These are phyloP conservation scores for Trichomalopsis sarcophagae DNA, from an alignment of 1,140 invertebrate genomes.

Conservation along the genomic window DNA sequence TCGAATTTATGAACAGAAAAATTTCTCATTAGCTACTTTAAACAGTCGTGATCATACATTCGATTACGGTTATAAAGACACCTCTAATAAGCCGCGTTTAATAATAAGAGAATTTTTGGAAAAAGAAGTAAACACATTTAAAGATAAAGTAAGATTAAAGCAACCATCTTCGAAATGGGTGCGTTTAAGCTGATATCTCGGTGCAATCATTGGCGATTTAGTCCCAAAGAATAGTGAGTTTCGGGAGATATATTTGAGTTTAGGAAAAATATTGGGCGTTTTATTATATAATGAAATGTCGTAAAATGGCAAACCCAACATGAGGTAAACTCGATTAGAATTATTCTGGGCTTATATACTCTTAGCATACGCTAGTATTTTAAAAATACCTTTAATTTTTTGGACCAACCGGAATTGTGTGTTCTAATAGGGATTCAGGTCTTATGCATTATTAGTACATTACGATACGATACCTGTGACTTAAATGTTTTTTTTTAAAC, in stretches of 20 bases:
- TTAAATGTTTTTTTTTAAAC: too few relatives aligned
- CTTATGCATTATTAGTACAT: too few relatives aligned
- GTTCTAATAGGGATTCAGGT: too few relatives aligned
- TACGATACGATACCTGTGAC: too few relatives aligned
- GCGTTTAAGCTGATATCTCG: constrained; percentile 47
- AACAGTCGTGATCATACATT: constrained; percentile 29
- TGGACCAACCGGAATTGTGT: too few relatives aligned
- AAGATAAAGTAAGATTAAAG: constrained; percentile 16
- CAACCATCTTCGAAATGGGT: constrained; percentile 49
- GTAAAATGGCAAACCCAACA: too few relatives aligned
- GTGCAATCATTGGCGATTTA: constrained; percentile 44
- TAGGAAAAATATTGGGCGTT: constrained; percentile 41
- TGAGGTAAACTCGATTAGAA: too few relatives aligned
- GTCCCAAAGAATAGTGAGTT: constrained; percentile 39
- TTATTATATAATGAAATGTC: background rate
- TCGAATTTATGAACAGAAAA: constrained; percentile 1
- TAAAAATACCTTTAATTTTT: too few relatives aligned
- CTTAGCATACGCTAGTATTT: too few relatives aligned
- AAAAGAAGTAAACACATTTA: constrained; percentile 7
- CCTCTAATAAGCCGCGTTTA: constrained; percentile 10
- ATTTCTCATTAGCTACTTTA: constrained; percentile 23
- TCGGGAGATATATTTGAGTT: constrained; percentile 41
- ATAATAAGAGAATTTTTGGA: constrained; percentile 17
- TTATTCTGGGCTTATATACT: too few relatives aligned
- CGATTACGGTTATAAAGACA: constrained; percentile 29